These are phyloP conservation scores for Charadrius vociferus DNA, from an alignment of 2,113 vertebrate species.

Conservation along the genomic window DNA sequence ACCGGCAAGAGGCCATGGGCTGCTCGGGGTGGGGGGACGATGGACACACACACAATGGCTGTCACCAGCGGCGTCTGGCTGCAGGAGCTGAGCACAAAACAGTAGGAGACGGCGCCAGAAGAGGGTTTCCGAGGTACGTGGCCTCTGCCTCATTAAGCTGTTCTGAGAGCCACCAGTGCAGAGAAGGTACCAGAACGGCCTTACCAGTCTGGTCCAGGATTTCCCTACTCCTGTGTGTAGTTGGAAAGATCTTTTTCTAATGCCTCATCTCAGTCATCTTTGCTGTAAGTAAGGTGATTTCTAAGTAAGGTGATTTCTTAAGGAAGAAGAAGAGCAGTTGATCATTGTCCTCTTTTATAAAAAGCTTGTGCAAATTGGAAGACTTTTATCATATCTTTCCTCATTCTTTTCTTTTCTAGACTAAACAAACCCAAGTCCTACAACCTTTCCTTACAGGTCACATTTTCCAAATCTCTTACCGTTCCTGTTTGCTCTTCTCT, in stretches of 20 bases:
- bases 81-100: not conserved
- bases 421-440: slow-evolving; percentile 31
- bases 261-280: not conserved
- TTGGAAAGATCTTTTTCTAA: not conserved
- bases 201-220: not conserved
- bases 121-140: not conserved
- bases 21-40: fast-evolving
- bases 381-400: not conserved
- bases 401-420: not conserved
- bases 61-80: not conserved
- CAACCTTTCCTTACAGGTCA: not conserved
- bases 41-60: too few relatives aligned
- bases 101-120: not conserved
- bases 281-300: not conserved
- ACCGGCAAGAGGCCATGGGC: not conserved
- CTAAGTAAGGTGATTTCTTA: not conserved
- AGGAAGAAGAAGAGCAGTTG: not conserved
- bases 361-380: not conserved
- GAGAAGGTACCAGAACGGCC: not conserved
- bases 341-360: not conserved
- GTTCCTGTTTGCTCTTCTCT: not conserved
- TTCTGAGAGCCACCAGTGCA: not conserved
- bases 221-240: not conserved
- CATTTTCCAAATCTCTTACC: not conserved
- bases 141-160: not conserved